Conservation (phyloP, 2,888 invertebrate genomes). For the Erannis defoliaria region DNA sequence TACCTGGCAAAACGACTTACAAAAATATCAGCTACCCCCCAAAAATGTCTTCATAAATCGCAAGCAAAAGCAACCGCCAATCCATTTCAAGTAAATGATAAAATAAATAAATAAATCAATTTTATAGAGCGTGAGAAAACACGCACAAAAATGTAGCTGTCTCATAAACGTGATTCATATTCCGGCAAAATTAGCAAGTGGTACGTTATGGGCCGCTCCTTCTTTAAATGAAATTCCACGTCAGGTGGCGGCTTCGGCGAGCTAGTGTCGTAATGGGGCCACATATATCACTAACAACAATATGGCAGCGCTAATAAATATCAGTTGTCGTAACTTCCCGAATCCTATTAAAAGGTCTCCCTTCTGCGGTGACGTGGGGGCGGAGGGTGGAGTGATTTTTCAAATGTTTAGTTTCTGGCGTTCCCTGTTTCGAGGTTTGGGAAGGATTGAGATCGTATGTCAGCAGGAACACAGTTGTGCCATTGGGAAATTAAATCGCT, state of each 20-base stretch:
- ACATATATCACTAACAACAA: constrained; percentile 76
- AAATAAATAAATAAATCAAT: constrained; percentile 63
- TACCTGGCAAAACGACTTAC: constrained; percentile 2
- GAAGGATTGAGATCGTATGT: constrained; percentile 37
- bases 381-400: constrained; percentile 50
- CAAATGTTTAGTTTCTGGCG: constrained; percentile 46
- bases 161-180: constrained; percentile 78
- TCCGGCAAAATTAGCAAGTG: constrained; percentile 74
- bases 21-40: constrained; percentile 11
- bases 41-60: constrained; percentile 39
- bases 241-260: constrained; percentile 60
- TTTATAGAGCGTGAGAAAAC: constrained; percentile 57
- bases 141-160: constrained; percentile 73
- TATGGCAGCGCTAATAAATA: constrained; percentile 76
- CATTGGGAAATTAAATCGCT: constrained; percentile 11
- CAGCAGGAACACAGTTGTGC: constrained; percentile 14
- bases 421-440: constrained; percentile 29
- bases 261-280: constrained; percentile 64
- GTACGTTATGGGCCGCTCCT: constrained; percentile 62
- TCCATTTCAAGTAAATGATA: constrained; percentile 47
- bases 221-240: constrained; percentile 84
- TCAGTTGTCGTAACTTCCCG: constrained; percentile 68
- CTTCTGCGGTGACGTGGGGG: constrained; percentile 37
- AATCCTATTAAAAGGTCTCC: constrained; percentile 58
- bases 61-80: constrained; percentile 36